Conservation (phyloP, 2,113 vertebrate genomes). For the Indicator indicator region DNA sequence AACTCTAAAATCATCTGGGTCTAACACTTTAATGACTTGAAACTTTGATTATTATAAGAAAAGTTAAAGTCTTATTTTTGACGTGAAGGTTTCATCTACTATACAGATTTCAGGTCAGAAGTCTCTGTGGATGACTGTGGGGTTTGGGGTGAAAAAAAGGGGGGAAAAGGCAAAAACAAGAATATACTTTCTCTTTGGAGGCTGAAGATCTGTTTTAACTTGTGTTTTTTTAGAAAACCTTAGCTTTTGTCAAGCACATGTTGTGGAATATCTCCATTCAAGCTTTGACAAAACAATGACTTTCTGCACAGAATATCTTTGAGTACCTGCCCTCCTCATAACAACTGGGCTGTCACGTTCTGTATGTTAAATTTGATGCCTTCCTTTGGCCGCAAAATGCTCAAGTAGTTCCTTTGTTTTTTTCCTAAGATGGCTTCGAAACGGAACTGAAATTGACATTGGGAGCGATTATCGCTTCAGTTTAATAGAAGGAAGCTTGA, state of each 20-base stretch:
- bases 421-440: slow-evolving; percentile 87
- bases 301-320: background rate
- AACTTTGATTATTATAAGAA: background rate
- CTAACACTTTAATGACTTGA: background rate
- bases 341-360: background rate
- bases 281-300: background rate
- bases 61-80: background rate
- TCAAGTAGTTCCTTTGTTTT: background rate
- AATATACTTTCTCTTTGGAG: background rate
- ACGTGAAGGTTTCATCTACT: background rate
- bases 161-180: background rate
- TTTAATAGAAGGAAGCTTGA: slow-evolving; percentile 87
- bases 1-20: background rate
- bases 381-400: background rate
- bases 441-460: slow-evolving; percentile 86
- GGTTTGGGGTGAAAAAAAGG: fast-evolving
- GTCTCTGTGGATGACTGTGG: fast-evolving
- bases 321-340: background rate
- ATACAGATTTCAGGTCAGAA: background rate
- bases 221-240: background rate
- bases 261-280: background rate
- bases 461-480: slow-evolving; percentile 88
- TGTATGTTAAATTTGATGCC: background rate
- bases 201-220: fast-evolving
- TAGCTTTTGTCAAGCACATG: fast-evolving